These are phyloP conservation scores for Turritopsis dohrnii DNA, from an alignment of 30 jellyfish, hydroid and myxozoan genomes.

Conservation along the genomic window DNA sequence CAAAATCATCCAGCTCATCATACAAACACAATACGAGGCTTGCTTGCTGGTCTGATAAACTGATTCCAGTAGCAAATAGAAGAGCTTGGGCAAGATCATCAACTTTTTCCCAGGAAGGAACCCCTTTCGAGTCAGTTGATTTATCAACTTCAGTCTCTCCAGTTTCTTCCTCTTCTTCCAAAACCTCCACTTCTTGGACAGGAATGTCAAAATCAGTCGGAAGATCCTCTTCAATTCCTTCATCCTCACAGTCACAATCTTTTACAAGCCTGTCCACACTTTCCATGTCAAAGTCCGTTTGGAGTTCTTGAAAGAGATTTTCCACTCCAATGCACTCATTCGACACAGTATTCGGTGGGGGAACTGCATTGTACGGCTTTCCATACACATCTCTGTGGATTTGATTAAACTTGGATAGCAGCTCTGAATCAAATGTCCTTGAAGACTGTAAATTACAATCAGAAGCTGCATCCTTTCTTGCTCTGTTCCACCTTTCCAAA, in stretches of 20 bases:
- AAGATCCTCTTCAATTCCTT: constrained; percentile 10
- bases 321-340: constrained; percentile 40
- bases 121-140: constrained; percentile 22
- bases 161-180: constrained; percentile 1
- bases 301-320: constrained; percentile 13
- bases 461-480: constrained; percentile 27
- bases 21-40: constrained; percentile 10
- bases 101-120: constrained; percentile 38
- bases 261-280: constrained; percentile 9
- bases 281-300: neutral
- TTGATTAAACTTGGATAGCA: neutral
- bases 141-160: neutral
- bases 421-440: neutral
- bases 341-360: constrained; percentile 1
- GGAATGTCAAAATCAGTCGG: neutral
- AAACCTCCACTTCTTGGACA: constrained; percentile 2
- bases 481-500: constrained; percentile 26
- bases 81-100: constrained; percentile 26
- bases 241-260: constrained; percentile 27
- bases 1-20: constrained; percentile 26
- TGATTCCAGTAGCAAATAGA: constrained; percentile 17
- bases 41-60: constrained; percentile 15
- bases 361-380: neutral
- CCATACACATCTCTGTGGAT: constrained; percentile 2
- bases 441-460: neutral